Evolutionary conservation across 1,140 invertebrate species (phyloP), one percentile per base, ranked within the genome.

Genomic region (Bombus impatiens): DNA sequence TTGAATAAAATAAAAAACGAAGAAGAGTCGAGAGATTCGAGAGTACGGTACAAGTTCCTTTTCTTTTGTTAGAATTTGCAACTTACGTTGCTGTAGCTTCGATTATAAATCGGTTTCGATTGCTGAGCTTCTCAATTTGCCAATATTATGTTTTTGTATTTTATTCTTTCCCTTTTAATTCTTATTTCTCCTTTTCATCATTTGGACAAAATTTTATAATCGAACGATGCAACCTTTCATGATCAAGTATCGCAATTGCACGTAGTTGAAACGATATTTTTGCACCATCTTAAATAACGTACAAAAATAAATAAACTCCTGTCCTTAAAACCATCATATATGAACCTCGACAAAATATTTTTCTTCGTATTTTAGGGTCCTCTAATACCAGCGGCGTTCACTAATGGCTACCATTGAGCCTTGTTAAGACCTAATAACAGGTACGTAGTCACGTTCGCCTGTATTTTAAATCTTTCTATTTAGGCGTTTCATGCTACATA

Each of bases 371-470:
- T 95, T 90, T 97, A 98, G 98, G 98, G 98, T 95, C 97, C 98
- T 95, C 96, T 98, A 96, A 98, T 98, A 97, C 98, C 98, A 96
- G 97, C 98, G 96, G 98, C 98, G 96, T 98, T 98, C 96, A 98
- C 98, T 96, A 98, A 98, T 96, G 98, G 98, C 96, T 98, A 98
- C 96, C 98, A 98, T 97, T 98, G 97, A 98, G 96, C 94, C 92
- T 95, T 93, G 96, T 96, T 96, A 94, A 93, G 92, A 93, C 91
- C 93, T 93, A 94, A 95, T 92, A 95, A 93, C 93, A 95, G 94
- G 95, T 95, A 94, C 77, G 92, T 94, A 91, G 18, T 57, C 59
- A 85, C 28, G 44, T 62, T 68, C 47, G 10, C 15, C 22, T 12
- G 25, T 28, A 67, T 32, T 68, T 83, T 8, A 65, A 68, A 83